Percentiles rank a stretch among this genome's conserved stretches.
Conservation (phyloP, 35 echinoderm and acorn worm species). For the Anneissia japonica region DNA sequence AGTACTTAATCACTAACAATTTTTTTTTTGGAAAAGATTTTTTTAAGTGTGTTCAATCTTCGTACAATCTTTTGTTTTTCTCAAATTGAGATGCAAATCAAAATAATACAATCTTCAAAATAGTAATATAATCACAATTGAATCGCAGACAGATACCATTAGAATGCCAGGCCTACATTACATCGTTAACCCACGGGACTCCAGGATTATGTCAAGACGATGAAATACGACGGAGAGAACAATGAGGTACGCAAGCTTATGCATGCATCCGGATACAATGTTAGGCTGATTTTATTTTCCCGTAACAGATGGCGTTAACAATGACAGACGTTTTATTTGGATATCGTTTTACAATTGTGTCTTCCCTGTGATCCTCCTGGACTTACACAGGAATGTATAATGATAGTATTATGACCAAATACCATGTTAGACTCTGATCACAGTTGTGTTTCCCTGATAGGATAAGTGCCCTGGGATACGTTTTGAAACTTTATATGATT, state of each 20-base stretch:
- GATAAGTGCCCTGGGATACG: neutral
- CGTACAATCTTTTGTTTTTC: neutral
- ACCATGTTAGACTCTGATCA: neutral
- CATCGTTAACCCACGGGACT: neutral
- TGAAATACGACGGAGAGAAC: neutral
- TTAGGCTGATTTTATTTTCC: neutral
- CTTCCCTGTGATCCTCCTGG: neutral
- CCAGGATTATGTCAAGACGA: neutral
- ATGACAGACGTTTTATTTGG: neutral
- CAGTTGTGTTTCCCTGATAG: neutral
- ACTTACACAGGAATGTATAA: neutral
- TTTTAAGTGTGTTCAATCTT: neutral
- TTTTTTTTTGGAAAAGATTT: neutral
- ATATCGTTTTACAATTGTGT: neutral
- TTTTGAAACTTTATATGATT: neutral
- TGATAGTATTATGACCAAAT: neutral
- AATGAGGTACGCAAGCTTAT: neutral
- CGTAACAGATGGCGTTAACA: neutral
- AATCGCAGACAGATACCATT: neutral
- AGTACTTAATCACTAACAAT: neutral
- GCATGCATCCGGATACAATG: neutral
- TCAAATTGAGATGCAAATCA: neutral
- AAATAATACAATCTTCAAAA: neutral
- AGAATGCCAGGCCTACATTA: neutral
- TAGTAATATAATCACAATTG: neutral